Base-by-base conservation (phyloP, 2,888 invertebrate genomes). In the Pyrrhosoma nymphula region DNA sequence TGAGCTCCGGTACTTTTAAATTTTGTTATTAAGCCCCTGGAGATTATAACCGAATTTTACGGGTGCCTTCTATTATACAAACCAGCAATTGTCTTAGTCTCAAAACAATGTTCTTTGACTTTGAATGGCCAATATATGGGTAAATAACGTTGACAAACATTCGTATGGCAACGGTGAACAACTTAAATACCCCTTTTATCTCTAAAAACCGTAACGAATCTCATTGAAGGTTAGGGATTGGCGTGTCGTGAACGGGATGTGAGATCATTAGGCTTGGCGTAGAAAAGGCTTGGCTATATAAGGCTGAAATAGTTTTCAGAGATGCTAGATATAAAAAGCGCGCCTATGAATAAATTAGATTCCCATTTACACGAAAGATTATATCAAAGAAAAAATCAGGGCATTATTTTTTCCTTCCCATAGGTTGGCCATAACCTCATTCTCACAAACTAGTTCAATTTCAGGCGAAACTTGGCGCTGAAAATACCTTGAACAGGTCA, bases 351-450 rank as follows among this genome's bases (percentile, higher is more conserved):
- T 82, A 35, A 82, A 35, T 82, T 82, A 35, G 30, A 35, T 35
- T 16, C 16, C 30, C 82, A 82, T 35, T 35, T 35, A 82, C 82
- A 35, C 14, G 30, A 35, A 82, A 82, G 82, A 82, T 82, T 16
- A 3, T 12, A 82, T 35, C 35, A 35, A 35, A 82, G 35, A 35
- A 82, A 82, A 35, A 82, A 82, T 35, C 82, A 82, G 82, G 35
- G 26, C 82, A 82, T 60, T 60, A 82, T 82, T 35, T 82, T 82
- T 82, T 35, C 35, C 14, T 35, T 26, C 30, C 16, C 30, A 35
- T 82, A 12, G 82, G 82, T 35, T 35, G 82, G 35, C 82, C 82
- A 35, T 82, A 82, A 82, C 82, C 82, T 82, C 82, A 35, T 82
- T 82, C 82, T 0, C 35, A 82, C 14, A 35, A 82, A 35, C 82